phyloP scores from a whole-genome alignment of 2,797 vertebrate genomes.

The Tokudaia tokunoshimensis region DNA sequence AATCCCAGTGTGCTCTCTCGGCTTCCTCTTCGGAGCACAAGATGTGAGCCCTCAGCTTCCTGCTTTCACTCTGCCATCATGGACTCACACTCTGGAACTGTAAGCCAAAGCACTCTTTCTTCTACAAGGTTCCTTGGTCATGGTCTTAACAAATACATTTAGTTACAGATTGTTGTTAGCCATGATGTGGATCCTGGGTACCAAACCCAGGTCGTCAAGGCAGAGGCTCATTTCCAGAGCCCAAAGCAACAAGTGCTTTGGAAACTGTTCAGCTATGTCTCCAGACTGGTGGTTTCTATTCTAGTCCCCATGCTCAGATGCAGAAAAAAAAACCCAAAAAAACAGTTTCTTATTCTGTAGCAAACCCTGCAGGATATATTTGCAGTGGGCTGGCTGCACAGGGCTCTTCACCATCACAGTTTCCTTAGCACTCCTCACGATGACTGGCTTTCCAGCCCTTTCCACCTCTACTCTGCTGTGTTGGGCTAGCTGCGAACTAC shows the following conservation, averaged over 20 bases:
- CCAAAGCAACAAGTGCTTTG: not conserved
- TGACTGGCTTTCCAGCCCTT: not conserved
- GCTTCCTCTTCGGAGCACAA: not conserved
- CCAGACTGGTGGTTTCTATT: not conserved
- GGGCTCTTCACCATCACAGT: not conserved
- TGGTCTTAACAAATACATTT: not conserved
- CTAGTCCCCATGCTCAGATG: slow-evolving; percentile 6
- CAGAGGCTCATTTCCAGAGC: not conserved
- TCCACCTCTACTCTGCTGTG: not conserved
- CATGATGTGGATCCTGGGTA: not conserved
- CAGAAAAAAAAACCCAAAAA: not conserved
- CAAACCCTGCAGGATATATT: not conserved
- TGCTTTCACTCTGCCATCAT: not conserved
- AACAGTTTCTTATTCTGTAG: slow-evolving; percentile 26
- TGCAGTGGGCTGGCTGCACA: not conserved
- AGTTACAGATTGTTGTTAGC: not conserved
- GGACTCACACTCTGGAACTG: not conserved
- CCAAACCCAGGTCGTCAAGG: not conserved
- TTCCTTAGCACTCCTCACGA: not conserved
- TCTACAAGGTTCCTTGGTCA: too few species aligned
- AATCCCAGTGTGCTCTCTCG: not conserved
- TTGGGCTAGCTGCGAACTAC: not conserved
- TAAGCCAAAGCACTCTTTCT: not conserved
- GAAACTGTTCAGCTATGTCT: not conserved
- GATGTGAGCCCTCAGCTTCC: not conserved